Conservation (phyloP, 1,140 invertebrate genomes). For the Lepidurus packardi region DNA sequence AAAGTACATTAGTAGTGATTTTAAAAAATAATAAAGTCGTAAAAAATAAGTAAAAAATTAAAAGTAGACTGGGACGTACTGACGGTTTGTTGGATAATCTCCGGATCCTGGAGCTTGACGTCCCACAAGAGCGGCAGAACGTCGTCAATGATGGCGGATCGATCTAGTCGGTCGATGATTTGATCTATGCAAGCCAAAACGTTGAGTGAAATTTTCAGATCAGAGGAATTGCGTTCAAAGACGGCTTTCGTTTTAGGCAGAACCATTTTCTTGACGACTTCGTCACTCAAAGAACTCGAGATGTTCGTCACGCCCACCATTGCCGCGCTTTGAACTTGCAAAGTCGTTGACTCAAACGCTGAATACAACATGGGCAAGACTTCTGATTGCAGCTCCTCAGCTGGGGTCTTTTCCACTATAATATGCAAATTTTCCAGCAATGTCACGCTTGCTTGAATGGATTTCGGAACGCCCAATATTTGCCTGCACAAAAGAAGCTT, state of each 20-base stretch:
- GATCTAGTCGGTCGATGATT: constrained; percentile 75
- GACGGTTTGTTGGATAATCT: constrained; percentile 46
- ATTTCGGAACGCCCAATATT: constrained; percentile 75
- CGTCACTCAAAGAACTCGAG: constrained; percentile 76
- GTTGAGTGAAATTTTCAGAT: constrained; percentile 68
- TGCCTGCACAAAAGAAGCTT: constrained; percentile 48
- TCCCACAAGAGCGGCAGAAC: constrained; percentile 85
- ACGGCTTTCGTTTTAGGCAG: constrained; percentile 80
- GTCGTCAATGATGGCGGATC: constrained; percentile 81
- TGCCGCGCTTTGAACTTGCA: constrained; percentile 89
- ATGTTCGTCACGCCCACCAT: constrained; percentile 80
- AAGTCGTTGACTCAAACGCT: constrained; percentile 82
- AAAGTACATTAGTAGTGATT: background rate
- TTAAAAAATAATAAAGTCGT: background rate
- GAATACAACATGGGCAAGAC: constrained; percentile 82
- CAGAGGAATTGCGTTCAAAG: constrained; percentile 75
- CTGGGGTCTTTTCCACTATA: constrained; percentile 77
- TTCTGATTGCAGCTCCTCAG: constrained; percentile 69
- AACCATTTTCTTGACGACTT: constrained; percentile 71
- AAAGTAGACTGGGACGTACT: constrained; percentile 36
- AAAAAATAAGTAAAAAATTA: background rate
- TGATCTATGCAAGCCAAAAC: constrained; percentile 70
- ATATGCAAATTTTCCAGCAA: constrained; percentile 86
- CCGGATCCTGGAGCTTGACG: constrained; percentile 75
- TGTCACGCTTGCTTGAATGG: constrained; percentile 82